Base-by-base conservation (phyloP, 2,888 invertebrate genomes). In the Lampropteryx suffumata region DNA sequence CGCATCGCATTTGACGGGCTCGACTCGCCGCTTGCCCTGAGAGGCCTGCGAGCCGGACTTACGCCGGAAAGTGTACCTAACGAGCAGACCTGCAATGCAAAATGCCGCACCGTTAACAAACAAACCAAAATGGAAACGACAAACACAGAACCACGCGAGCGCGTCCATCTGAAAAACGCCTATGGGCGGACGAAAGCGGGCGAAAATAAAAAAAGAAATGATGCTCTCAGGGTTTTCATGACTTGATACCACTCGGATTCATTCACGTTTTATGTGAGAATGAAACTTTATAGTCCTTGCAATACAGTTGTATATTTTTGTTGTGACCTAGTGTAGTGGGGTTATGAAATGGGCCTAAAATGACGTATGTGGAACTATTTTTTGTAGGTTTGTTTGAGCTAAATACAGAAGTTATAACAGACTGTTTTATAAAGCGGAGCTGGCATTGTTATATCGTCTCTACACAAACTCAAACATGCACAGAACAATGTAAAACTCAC, bases 61-160 rank as follows among this genome's bases (percentile, higher is more conserved):
- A 90, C 90, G 90, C 80, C 91, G 91, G 85, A 91, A 91, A 85
- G 91, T 91, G 90, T 91, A 91, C 91, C 91, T 91, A 91, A 91
- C 91, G 88, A 91, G 90, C 77, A 91, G 90, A 91, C 91, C 91
- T 91, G 91, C 84, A 91, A 91, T 89, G 86, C 83, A 89, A 90
- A 90, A 90, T 78, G 90, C 86, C 83, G 82, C 77, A 89, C 87
- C 88, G 90, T 90, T 90, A 90, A 86, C 84, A 84, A 83, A 84
- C 60, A 77, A 83, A 85, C 70, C 67, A 79, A 81, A 78, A 84
- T 76, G 63, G 79, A 83, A 80, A 77, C 76, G 73, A 76, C 73
- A 77, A 79, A 81, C 62, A 78, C 46, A 71, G 73, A 76, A 71
- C 77, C 71, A 71, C 77, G 75, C 76, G 81, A 74, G 86, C 89